phyloP scores from a whole-genome alignment of 2,113 vertebrate genomes.

The Ceratotherium simum region DNA sequence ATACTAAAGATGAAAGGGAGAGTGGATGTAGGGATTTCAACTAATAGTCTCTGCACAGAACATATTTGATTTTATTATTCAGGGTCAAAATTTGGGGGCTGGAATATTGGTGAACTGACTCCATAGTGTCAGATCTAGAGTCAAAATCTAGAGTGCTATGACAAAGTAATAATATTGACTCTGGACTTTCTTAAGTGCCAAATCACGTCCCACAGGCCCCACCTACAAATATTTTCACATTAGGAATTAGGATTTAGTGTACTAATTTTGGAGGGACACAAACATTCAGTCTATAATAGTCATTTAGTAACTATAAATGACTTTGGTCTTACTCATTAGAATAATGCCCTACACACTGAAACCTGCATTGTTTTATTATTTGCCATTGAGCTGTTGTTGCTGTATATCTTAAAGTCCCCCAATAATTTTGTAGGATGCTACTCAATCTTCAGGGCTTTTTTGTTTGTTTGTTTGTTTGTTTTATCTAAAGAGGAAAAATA shows the following conservation, averaged over 20 bases:
- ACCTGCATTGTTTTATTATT: not conserved
- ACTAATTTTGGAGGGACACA: not conserved
- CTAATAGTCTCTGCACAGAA: not conserved
- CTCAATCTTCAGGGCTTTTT: not conserved
- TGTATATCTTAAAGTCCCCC: fast-evolving
- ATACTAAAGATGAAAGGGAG: not conserved
- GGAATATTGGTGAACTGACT: not conserved
- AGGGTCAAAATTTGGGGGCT: not conserved
- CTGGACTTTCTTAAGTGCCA: not conserved
- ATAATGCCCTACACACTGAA: not conserved
- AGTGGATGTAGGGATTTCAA: not conserved
- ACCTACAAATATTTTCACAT: not conserved
- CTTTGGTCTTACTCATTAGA: not conserved
- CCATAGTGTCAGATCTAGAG: not conserved
- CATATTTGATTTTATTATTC: not conserved
- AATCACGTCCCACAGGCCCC: not conserved
- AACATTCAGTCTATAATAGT: not conserved
- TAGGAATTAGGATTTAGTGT: not conserved
- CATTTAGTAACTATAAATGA: not conserved
- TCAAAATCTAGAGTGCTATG: not conserved
- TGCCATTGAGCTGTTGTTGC: not conserved
- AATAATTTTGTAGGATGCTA: not conserved
- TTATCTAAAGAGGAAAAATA: not conserved
- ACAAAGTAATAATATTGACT: not conserved
- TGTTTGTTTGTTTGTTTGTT: not conserved